Base-by-base conservation (phyloP, 2,797 vertebrate species). In the Poecilia gillii region DNA sequence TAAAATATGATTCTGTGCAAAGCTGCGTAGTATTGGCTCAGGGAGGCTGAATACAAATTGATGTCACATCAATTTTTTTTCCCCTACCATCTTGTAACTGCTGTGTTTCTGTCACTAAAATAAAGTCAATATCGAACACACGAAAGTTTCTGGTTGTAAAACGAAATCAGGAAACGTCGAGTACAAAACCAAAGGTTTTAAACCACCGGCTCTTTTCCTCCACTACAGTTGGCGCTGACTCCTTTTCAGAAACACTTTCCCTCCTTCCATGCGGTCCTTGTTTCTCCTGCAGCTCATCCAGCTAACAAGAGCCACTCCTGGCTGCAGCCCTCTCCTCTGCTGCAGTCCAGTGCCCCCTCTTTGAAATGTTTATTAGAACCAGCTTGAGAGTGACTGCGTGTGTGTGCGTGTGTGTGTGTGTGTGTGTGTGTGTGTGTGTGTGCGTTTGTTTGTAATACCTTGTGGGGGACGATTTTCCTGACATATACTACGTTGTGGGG, bases 231-330 rank as follows among this genome's bases (percentile, higher is more conserved):
- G 9, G 49, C 18, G 70, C 4, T 59, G 62, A 68, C 71, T 74
- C 45, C 51, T 78, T 49, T 81, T 76, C 76, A 46, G 66, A 73
- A 59, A 66, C 80, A 84, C 80, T 87, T 87, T 88, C 83, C 82
- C 83, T 81, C 55, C 59, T 80, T 81, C 90, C 96, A 97, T 96
- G 96, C 97, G 96, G 94, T 96, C 94, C 93, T 95, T 78, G 88
- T 93, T 93, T 87, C 85, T 75, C 76, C 80, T 88, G 94, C 96
- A 95, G 96, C 90, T 92, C 25, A 28, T 71, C 13, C 41, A 86
- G 93, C 90, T 92, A 89, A 88, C 87, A 90, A 93, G 84, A 90
- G 49, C 31, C 91, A 82, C 87, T 91, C 92, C 93, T 80, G 31
- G 81, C 82, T 82, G 80, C 89, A 91, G 92, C 94, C 81, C 49